Conservation (phyloP, 2,888 invertebrate genomes). For the Schizaphis graminum region DNA sequence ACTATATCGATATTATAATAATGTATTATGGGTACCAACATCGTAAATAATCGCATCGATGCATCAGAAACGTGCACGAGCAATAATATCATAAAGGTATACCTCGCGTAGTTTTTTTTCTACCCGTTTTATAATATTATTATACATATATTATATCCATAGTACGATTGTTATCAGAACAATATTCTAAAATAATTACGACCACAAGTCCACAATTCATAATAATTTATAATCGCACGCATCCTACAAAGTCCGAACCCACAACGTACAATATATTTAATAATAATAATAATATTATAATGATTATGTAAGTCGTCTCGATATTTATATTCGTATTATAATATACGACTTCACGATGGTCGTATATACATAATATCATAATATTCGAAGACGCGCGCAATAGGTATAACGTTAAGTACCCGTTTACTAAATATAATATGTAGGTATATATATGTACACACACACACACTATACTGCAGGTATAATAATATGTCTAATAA, state of each 20-base stretch:
- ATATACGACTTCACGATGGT: neutral
- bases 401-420: neutral
- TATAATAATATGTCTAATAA: neutral
- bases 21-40: neutral
- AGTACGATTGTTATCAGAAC: conserved; percentile 38
- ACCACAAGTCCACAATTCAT: neutral
- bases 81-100: neutral
- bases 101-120: neutral
- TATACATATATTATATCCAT: neutral
- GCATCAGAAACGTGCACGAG: conserved; percentile 3
- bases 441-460: neutral
- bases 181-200: conserved; percentile 40
- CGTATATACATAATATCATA: neutral
- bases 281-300: neutral
- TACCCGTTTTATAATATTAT: neutral
- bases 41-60: neutral
- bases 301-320: conserved; percentile 17
- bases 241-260: conserved; percentile 12
- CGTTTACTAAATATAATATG: neutral
- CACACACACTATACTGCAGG: neutral
- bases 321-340: conserved; percentile 3
- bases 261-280: neutral
- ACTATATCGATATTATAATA: neutral
- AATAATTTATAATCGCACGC: conserved; percentile 28
- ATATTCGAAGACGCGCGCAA: neutral